Evolutionary conservation across 2,797 vertebrate species (phyloP), one percentile per base, ranked within the genome.

Genomic region (Girardinus metallicus): DNA sequence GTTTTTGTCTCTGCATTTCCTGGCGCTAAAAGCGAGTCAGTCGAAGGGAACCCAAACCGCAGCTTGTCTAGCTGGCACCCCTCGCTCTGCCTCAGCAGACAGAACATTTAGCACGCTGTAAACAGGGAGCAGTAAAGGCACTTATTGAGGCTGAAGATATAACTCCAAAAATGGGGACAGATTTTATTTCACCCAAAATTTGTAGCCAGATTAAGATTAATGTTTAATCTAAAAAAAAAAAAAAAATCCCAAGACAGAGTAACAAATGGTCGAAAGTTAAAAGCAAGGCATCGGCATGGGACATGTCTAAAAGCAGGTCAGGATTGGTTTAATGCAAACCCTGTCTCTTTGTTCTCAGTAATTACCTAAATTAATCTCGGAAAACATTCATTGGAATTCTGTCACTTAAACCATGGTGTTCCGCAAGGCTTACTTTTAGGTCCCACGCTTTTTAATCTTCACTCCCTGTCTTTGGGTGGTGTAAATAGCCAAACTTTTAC

Each of bases 21-120:
- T 91, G 86, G 83, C 79, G 0, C 77, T 62, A 60, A 80, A 80
- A 77, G 74, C 1, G 80, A 83, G 86, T 80, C 75, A 13, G 10
- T 78, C 70, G 0, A 3, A 84, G 83, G 81, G 75, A 84, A 79
- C 64, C 80, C 16, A 8, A 87, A 71, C 73, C 78, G 60, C 29
- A n/a, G 16, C 73, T 80, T 74, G 16, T 84, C 82, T 79, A 1
- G 11, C 79, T 89, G 86, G 83, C 81, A 77, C 68, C 74, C 64
- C 76, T 55, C 60, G 5, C 49, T 73, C 75, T n/a, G 39, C 71
- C 80, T 64, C 72, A 51, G 66, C 70, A 84, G 79, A 85, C 84
- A 85, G 57, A 12, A 70, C 82, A 77, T 86, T 85, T 86, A 84
- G 57, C 78, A 76, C 53, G 8, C 1, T 86, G 74, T 86, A 86